phyloP scores from a whole-genome alignment of 2,797 vertebrate genomes.

The Aselliscus stoliczkanus region DNA sequence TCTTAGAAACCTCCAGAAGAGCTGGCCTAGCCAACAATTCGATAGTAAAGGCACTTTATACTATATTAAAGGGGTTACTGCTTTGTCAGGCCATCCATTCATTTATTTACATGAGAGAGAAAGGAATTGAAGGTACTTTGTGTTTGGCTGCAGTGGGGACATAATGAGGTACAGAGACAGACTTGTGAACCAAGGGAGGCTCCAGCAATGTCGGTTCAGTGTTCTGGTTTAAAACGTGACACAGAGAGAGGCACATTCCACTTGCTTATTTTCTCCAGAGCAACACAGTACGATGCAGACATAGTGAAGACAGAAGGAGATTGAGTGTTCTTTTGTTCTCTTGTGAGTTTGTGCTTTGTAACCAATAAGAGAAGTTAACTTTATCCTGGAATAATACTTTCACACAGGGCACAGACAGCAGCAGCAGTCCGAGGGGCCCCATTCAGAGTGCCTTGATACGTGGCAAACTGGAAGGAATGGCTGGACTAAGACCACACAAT shows the following conservation, averaged over 20 bases:
- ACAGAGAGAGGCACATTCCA: neutral
- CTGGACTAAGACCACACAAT: neutral
- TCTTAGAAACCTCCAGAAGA: neutral
- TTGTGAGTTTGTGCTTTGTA: neutral
- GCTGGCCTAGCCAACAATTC: neutral
- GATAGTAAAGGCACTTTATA: too few relatives aligned
- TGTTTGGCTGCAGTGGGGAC: neutral
- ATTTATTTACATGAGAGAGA: neutral
- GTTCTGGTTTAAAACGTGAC: neutral
- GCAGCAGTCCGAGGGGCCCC: neutral
- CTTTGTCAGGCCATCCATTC: neutral
- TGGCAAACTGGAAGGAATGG: neutral
- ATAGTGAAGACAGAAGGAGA: neutral
- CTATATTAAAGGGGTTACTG: neutral
- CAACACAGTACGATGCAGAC: neutral
- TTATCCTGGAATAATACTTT: neutral
- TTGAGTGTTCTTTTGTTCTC: constrained; percentile 8
- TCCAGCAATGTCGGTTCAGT: neutral
- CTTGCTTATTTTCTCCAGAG: neutral
- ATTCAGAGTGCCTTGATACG: too few relatives aligned
- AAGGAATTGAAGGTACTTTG: neutral
- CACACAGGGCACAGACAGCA: neutral
- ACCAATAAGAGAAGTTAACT: neutral
- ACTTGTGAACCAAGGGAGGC: neutral
- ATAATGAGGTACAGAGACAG: neutral